phyloP scores from a whole-genome alignment of 1,140 invertebrate genomes.

The Paralvinella palmiformis region DNA sequence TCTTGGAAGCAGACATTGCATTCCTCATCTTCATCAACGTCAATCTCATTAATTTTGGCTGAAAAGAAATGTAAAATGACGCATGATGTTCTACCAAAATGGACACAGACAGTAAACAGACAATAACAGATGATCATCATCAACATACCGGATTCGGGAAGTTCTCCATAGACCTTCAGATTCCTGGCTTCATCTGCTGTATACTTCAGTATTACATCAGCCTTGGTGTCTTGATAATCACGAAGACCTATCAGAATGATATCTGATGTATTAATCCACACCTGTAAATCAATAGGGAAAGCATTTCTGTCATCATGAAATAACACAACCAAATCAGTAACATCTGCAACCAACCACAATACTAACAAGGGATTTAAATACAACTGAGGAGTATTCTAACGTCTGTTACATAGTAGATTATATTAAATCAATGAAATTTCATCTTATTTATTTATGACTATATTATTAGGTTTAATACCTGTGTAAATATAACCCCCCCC shows the following conservation, averaged over 20 bases:
- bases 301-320: too few relatives aligned
- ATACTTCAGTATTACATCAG: constrained; percentile 99
- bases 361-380: too few relatives aligned
- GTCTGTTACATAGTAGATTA: too few relatives aligned
- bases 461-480: too few relatives aligned
- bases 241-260: constrained; percentile 92
- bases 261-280: constrained; percentile 98
- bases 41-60: constrained; percentile 22
- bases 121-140: neutral
- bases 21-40: constrained; percentile 18
- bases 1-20: constrained; percentile 19
- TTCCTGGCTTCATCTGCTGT: constrained; percentile 98
- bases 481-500: too few relatives aligned
- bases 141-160: constrained; percentile 72
- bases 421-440: too few relatives aligned
- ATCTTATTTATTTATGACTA: too few relatives aligned
- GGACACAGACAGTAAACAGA: neutral
- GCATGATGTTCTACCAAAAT: neutral
- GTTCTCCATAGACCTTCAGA: constrained; percentile 97
- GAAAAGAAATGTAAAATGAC: neutral
- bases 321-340: too few relatives aligned
- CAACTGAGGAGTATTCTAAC: too few relatives aligned
- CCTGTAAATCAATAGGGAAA: too few relatives aligned
- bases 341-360: too few relatives aligned
- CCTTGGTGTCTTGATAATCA: constrained; percentile 99